Evolutionary conservation across 2,888 invertebrate species (phyloP), one percentile per base, ranked within the genome.

Genomic region (Resseliella maxima): DNA sequence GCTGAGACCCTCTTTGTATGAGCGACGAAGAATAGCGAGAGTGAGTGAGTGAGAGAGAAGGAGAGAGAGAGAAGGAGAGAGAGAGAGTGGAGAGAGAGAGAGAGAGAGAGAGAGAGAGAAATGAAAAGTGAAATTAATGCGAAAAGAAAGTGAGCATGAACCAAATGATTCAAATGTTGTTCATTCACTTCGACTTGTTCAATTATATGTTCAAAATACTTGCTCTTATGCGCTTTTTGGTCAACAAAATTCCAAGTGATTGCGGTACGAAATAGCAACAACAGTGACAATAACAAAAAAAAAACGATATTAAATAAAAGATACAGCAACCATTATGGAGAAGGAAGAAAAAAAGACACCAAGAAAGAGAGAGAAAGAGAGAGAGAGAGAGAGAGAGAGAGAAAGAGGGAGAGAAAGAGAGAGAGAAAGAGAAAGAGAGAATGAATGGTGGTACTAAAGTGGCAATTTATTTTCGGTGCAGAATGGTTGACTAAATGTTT

Each of bases 181-280:
- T 15, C 27, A 72, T 72, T 72, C 72, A 72, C 31, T 15, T 72
- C 2, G 72, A 72, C 15, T 72, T 59, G 6, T 24, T 24, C 24
- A 24, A 59, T 59, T 31, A 35, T 31, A 72, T 21, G 3, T 15
- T 2, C 12, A 0, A 31, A 10, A 35, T 72, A 31, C 35, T 15
- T n/a, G 31, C 72, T 72, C 59, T 59, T 59, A 59, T 59, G 59
- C 31, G 72, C 72, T 72, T 72, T 72, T 72, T 72, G 72, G 72
- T 72, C 72, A 59, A 59, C 59, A 59, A 59, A 59, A 24, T n/a
- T 59, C 59, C 59, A 72, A 72, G 72, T 35, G 8, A 72, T 72
- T 72, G 72, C 31, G 72, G 31, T 3, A 35, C 35, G 15, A 2
- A 18, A 50, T 50, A 18, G 0, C 59, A 24, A 24, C 5, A 59